Evolutionary conservation across 2,113 vertebrate genomes (phyloP).

Genomic region (Microtus pennsylvanicus): DNA sequence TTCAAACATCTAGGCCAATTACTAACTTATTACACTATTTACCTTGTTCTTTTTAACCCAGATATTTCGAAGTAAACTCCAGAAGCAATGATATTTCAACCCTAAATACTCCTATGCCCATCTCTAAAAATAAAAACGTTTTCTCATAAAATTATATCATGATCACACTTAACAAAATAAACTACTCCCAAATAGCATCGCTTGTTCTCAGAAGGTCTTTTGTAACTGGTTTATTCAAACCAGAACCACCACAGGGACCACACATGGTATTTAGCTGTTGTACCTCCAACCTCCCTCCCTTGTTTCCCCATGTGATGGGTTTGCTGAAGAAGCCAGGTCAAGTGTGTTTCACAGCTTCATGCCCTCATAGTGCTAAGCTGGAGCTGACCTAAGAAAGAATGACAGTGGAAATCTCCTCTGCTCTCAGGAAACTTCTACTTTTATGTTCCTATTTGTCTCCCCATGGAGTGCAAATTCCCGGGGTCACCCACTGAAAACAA

Average conservation of each 20-base stretch:
- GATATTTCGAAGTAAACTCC: neutral
- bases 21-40: neutral
- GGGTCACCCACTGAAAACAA: neutral
- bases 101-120: neutral
- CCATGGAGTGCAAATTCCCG: too few species aligned
- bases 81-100: neutral
- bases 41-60: neutral
- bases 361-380: neutral
- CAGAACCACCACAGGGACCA: neutral
- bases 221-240: neutral
- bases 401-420: accelerated
- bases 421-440: neutral
- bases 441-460: neutral
- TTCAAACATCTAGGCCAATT: neutral
- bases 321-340: constrained; percentile 4
- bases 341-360: neutral
- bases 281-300: neutral
- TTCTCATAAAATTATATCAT: neutral
- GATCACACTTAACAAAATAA: neutral
- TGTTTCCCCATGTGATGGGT: neutral
- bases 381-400: neutral
- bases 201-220: neutral
- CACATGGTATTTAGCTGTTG: neutral
- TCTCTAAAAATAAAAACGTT: neutral
- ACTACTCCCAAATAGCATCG: neutral